Evolutionary conservation across 1,140 invertebrate genomes (phyloP).

Genomic region (Drosophila dunni): DNA sequence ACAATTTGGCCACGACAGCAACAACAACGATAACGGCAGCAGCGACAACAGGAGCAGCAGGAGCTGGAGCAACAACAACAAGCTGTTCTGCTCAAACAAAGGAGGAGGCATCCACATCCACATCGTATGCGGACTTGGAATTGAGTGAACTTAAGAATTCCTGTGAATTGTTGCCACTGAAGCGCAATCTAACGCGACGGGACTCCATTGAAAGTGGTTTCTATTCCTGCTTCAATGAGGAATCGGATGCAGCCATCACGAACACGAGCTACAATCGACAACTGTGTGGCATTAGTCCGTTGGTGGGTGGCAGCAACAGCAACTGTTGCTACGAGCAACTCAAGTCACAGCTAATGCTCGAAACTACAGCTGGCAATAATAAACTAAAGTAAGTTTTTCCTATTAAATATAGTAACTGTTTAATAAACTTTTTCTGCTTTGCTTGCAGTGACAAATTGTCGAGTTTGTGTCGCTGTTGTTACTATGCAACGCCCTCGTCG

Average conservation of each 20-base stretch:
- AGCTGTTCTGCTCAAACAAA: conserved; percentile 32
- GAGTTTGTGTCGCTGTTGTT: conserved; percentile 81
- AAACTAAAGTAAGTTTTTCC: conserved; percentile 68
- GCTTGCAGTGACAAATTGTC: conserved; percentile 75
- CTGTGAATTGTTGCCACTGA: conserved; percentile 66
- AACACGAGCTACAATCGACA: conserved; percentile 70
- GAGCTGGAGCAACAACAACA: conserved; percentile 16
- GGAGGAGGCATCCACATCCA: conserved; percentile 48
- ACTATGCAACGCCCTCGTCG: conserved; percentile 70
- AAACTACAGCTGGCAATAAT: conserved; percentile 74
- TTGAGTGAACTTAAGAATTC: conserved; percentile 64
- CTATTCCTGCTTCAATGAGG: conserved; percentile 93
- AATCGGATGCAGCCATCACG: conserved; percentile 85
- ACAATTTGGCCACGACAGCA: too few species aligned
- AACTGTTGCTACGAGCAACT: conserved; percentile 79
- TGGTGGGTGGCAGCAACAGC: conserved; percentile 43
- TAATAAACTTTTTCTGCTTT: conserved; percentile 42
- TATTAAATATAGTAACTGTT: conserved; percentile 66
- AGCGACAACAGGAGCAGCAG: conserved; percentile 6
- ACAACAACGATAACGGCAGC: too few species aligned
- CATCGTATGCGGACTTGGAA: conserved; percentile 62
- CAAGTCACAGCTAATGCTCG: conserved; percentile 84
- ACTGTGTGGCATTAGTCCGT: conserved; percentile 55
- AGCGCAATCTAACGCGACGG: conserved; percentile 86
- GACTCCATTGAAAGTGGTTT: conserved; percentile 96